phyloP scores from a whole-genome alignment of 2,113 vertebrate species.

The Mionectes macconnelli region DNA sequence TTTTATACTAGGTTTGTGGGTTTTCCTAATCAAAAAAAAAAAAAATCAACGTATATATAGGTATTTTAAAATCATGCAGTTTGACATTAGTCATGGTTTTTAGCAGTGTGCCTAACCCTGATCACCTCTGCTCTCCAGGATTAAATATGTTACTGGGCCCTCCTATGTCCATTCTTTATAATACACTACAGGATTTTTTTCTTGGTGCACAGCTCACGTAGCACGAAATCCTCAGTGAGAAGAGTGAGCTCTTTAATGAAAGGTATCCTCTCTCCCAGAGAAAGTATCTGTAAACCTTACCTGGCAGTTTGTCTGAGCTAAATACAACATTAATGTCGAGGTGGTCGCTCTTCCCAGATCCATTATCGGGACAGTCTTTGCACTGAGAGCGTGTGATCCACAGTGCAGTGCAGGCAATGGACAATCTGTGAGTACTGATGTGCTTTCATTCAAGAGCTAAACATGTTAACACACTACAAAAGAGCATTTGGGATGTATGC shows the following conservation, averaged over 20 bases:
- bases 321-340: background rate
- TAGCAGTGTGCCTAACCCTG: background rate
- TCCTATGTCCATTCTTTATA: background rate
- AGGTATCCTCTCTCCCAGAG: background rate
- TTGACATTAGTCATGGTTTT: background rate
- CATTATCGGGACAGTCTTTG: background rate
- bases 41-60: background rate
- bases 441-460: slow-evolving; percentile 31
- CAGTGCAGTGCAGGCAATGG: background rate
- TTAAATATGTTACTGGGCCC: background rate
- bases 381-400: background rate
- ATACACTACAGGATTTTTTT: background rate
- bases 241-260: slow-evolving; percentile 45
- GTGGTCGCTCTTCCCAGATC: background rate
- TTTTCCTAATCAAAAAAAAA: background rate
- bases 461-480: background rate
- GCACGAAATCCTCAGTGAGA: slow-evolving; percentile 15
- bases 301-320: slow-evolving; percentile 33
- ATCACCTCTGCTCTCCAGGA: background rate
- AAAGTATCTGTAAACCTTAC: background rate
- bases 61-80: background rate
- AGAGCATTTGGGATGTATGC: background rate
- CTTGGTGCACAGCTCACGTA: background rate
- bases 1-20: background rate
- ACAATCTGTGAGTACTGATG: background rate